A percentile compares a stretch with the other conserved stretches of the same genome.
Evolutionary conservation across 2,113 vertebrate genomes (phyloP).

Genomic region (Sorex fumeus): DNA sequence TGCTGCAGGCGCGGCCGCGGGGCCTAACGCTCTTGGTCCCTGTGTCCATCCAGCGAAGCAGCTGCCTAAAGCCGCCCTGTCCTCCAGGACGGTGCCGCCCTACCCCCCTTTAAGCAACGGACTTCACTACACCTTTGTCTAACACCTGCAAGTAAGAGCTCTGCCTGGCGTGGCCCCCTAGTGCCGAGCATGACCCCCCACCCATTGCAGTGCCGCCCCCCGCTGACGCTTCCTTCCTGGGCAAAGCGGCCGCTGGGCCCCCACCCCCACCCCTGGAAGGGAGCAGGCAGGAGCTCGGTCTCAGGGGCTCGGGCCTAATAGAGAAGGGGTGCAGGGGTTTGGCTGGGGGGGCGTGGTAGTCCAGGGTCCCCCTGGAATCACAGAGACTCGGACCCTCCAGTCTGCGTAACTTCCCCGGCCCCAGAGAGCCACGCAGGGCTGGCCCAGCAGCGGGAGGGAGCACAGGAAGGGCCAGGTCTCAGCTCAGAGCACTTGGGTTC

Average conservation of each 20-base stretch:
- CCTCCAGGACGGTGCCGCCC: slow-evolving; percentile 91
- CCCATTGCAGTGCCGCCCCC: not conserved
- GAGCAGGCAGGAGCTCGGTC: not conserved
- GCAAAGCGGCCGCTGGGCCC: slow-evolving; percentile 62
- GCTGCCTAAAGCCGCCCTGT: slow-evolving; percentile 91
- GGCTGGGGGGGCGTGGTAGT: too few relatives aligned
- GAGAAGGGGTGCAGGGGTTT: too few relatives aligned
- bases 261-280: not conserved
- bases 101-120: slow-evolving; percentile 95
- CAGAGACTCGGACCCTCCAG: too few relatives aligned
- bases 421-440: too few relatives aligned
- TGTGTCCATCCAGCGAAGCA: slow-evolving; percentile 93
- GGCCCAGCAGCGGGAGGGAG: too few relatives aligned
- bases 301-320: too few relatives aligned
- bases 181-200: slow-evolving; percentile 64
- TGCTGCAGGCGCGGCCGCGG: not conserved
- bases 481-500: too few relatives aligned
- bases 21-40: slow-evolving; percentile 86
- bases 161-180: slow-evolving; percentile 81
- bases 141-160: slow-evolving; percentile 95
- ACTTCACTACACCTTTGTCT: slow-evolving; percentile 99
- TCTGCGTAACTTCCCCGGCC: too few relatives aligned
- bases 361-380: too few relatives aligned
- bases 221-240: slow-evolving; percentile 18
- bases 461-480: too few relatives aligned